phyloP scores from a whole-genome alignment of 2,797 vertebrate species.

The Hippoglossus hippoglossus region DNA sequence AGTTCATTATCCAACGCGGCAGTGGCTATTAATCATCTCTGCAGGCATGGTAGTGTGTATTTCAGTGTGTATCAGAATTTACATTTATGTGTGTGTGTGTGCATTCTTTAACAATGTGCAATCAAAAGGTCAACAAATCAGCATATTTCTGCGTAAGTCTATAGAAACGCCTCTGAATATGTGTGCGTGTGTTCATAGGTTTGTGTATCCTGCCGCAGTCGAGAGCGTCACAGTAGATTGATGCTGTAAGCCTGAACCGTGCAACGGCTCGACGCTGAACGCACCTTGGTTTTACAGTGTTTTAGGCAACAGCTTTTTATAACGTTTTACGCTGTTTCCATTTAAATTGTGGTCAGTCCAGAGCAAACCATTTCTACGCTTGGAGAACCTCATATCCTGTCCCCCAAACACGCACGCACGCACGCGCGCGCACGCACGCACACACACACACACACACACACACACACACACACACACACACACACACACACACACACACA shows the following conservation, averaged over 20 bases:
- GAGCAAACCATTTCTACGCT: conserved; percentile 71
- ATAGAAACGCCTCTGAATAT: not conserved
- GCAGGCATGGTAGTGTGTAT: conserved; percentile 26
- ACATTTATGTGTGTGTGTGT: not conserved
- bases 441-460: conserved; percentile 24
- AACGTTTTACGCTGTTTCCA: conserved; percentile 63
- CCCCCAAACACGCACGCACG: conserved; percentile 31
- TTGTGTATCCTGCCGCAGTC: conserved; percentile 33
- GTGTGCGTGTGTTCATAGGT: not conserved
- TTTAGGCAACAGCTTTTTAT: conserved; percentile 51
- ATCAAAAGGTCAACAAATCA: conserved; percentile 36
- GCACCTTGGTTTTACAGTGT: conserved; percentile 57
- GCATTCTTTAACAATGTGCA: conserved; percentile 17
- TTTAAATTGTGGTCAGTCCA: conserved; percentile 69
- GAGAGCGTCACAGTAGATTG: conserved; percentile 64
- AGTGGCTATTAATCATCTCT: conserved; percentile 66
- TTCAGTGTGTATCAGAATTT: conserved; percentile 18
- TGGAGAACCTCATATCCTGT: conserved; percentile 50
- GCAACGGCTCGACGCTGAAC: conserved; percentile 42
- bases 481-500: conserved; percentile 24
- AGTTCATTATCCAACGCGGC: conserved; percentile 61
- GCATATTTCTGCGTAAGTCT: conserved; percentile 2
- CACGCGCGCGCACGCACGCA: conserved; percentile 12
- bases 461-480: conserved; percentile 24
- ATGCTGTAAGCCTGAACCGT: conserved; percentile 55